These are phyloP conservation scores for Panzeria rudis DNA, from an alignment of 2,888 invertebrate genomes.

Conservation along the genomic window DNA sequence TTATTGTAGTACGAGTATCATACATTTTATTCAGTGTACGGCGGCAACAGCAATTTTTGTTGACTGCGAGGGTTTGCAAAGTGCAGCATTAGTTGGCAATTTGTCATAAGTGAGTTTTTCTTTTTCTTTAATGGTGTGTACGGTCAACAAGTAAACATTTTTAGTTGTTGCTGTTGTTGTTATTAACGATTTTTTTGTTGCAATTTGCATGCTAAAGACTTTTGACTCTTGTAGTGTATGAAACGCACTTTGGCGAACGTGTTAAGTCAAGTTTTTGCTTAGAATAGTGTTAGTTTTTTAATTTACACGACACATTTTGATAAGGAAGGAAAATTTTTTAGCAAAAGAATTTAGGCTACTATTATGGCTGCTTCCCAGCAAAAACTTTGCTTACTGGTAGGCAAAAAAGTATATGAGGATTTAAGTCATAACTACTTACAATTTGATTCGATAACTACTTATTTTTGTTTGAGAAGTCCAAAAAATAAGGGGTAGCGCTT, in stretches of 20 bases:
- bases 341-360: neutral
- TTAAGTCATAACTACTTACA: no score
- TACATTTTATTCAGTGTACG: constrained; percentile 40
- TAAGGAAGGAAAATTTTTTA: constrained; percentile 14
- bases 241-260: constrained; percentile 54
- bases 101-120: constrained; percentile 72
- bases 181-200: constrained; percentile 5
- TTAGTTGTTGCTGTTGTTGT: neutral
- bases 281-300: constrained; percentile 55
- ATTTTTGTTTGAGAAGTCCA: no score
- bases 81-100: constrained; percentile 73
- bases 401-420: no score
- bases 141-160: constrained; percentile 40
- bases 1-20: no score
- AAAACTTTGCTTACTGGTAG: no score
- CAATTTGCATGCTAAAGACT: constrained; percentile 53
- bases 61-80: constrained; percentile 31
- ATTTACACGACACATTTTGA: constrained; percentile 58
- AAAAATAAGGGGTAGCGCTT: no score
- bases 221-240: constrained; percentile 35
- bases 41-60: constrained; percentile 22
- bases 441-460: no score
- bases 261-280: constrained; percentile 35
- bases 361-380: no score
- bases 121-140: constrained; percentile 6